Evolutionary conservation across 2,113 vertebrate species (phyloP).

Genomic region (Myotis brandtii): DNA sequence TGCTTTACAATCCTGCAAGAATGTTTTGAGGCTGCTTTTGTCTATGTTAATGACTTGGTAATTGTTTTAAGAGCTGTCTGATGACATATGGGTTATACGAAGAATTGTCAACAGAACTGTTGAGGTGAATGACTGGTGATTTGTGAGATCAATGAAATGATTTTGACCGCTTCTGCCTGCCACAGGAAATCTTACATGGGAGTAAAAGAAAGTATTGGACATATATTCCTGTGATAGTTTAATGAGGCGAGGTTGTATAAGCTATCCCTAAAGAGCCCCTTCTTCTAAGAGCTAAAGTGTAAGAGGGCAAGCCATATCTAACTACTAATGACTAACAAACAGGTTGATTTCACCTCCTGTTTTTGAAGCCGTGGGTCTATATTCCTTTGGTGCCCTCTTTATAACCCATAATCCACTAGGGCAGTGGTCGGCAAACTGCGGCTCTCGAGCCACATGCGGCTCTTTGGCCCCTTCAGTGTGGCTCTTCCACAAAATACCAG

Average conservation of each 20-base stretch:
- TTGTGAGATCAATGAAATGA: conserved; percentile 6
- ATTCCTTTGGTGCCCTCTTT: background rate
- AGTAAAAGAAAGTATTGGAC: background rate
- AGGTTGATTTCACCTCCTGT: background rate
- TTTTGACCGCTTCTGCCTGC: conserved; percentile 21
- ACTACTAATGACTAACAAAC: background rate
- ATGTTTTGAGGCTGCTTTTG: conserved; percentile 15
- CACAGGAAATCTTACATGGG: background rate
- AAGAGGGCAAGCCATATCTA: background rate
- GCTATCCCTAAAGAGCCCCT: background rate
- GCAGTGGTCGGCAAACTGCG: no score
- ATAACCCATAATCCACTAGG: background rate
- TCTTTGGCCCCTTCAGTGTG: no score
- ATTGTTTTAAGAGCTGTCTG: conserved; percentile 3
- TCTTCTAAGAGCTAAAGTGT: background rate
- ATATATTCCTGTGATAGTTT: background rate
- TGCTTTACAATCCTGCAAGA: background rate
- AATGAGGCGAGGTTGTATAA: background rate
- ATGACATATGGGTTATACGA: background rate
- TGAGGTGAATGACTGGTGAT: background rate
- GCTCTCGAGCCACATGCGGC: no score
- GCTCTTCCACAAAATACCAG: no score
- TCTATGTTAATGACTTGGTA: background rate
- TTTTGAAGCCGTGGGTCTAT: background rate
- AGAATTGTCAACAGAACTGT: background rate